Base-by-base conservation (phyloP, 2,888 invertebrate genomes). In the Plutella xylostella region DNA sequence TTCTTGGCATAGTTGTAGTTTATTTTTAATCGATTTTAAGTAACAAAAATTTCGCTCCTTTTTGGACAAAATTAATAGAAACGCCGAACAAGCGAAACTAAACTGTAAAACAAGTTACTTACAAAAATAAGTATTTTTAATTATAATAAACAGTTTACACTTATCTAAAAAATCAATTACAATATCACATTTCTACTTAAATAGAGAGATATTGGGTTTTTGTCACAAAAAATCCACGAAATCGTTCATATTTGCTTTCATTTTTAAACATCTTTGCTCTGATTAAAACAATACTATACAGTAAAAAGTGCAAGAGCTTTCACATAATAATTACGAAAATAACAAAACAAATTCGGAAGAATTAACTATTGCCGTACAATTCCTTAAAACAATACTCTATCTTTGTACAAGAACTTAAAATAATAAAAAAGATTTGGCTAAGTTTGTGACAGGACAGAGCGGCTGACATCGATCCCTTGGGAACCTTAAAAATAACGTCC, bases 161-260 rank as follows among this genome's bases (percentile, higher is more conserved):
- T 73, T 77, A 80, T 71, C 63, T 68, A 63, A 75, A 45, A 45
- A 35, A 72, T 70, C 77, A 71, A 82, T 68, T 82, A 82, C 83
- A 83, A 83, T 85, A 85, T 85, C 85, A 85, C 85, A 85, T 79
- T 73, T 82, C 84, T 85, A 85, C 82, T 83, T 78, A 84, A 80
- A 80, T 80, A 80, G 82, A 82, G 78, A 83, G 82, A 82, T 80
- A 80, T 82, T 79, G 80, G 78, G 75, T n/a, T 72, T 71, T 66
- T 63, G 56, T 57, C 55, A 58, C 57, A 65, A 25, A n/a, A n/a
- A 20, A 25, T 39, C 25, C 14, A 37, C 28, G 15, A 20, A 28
- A 35, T 44, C 39, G 30, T 31, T 25, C 17, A 28, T 37, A n/a
- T 37, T 15, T 18, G 20, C 22, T 44, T 34, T 22, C n/a, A 31